Percentiles rank a stretch among this genome's conserved stretches.
phyloP scores from a whole-genome alignment of 2,888 invertebrate species.

The Listrodromus nycthemerus region DNA sequence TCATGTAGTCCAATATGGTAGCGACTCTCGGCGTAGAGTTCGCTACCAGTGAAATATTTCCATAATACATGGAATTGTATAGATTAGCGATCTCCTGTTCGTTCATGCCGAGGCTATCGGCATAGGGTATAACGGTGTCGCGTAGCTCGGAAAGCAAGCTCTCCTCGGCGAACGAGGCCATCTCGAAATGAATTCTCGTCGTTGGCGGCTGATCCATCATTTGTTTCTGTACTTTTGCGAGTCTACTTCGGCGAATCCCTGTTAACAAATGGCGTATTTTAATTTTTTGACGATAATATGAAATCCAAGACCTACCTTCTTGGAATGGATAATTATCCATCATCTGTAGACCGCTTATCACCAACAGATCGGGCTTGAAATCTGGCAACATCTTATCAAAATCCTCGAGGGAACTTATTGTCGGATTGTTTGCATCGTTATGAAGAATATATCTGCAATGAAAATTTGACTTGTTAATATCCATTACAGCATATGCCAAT shows the following conservation, averaged over 20 bases:
- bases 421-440: constrained; percentile 92
- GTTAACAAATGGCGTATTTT: constrained; percentile 71
- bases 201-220: constrained; percentile 87
- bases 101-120: constrained; percentile 95
- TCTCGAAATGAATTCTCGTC: constrained; percentile 92
- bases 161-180: constrained; percentile 93
- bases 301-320: constrained; percentile 84
- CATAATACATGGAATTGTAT: constrained; percentile 89
- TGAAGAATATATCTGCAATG: constrained; percentile 90
- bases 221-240: constrained; percentile 89
- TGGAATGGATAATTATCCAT: constrained; percentile 93
- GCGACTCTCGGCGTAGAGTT: constrained; percentile 93
- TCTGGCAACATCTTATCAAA: constrained; percentile 87
- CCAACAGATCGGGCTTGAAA: constrained; percentile 90
- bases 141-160: constrained; percentile 88
- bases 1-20: constrained; percentile 92
- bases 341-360: constrained; percentile 94
- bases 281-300: background rate
- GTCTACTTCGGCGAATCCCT: constrained; percentile 88
- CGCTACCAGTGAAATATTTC: constrained; percentile 90
- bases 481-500: too few relatives aligned
- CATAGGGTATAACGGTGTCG: constrained; percentile 89
- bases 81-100: constrained; percentile 94
- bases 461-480: background rate
- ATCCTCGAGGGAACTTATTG: constrained; percentile 89